A percentile compares a stretch with the other conserved stretches of the same genome.
These are phyloP conservation scores for Meiosimyza platycephala DNA, from an alignment of 2,888 invertebrate genomes.

Conservation along the genomic window DNA sequence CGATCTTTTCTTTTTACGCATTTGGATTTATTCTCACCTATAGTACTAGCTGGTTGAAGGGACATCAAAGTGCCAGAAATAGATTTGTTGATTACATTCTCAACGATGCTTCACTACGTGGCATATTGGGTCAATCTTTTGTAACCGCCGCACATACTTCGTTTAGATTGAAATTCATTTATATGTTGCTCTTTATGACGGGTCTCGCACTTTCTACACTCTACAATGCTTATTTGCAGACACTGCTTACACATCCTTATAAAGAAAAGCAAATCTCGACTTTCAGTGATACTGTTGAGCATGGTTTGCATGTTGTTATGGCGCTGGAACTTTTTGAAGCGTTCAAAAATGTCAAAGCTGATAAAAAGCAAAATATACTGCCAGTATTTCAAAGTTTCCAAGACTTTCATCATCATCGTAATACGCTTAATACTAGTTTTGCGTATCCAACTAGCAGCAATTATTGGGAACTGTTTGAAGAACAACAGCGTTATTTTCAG, in stretches of 20 bases:
- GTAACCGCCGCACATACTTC: neutral
- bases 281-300: conserved; percentile 44
- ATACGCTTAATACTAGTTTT: conserved; percentile 47
- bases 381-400: conserved; percentile 32
- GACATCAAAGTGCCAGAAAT: neutral
- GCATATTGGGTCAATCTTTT: conserved; percentile 51
- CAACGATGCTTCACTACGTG: conserved; percentile 50
- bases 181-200: conserved; percentile 45
- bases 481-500: conserved; percentile 50
- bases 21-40: conserved; percentile 46
- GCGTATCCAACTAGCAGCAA: conserved; percentile 47
- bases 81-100: conserved; percentile 46
- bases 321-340: conserved; percentile 25
- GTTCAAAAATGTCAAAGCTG: neutral
- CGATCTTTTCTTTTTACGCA: conserved; percentile 39
- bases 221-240: conserved; percentile 50
- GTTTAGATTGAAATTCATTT: conserved; percentile 40
- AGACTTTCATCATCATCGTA: conserved; percentile 38
- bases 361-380: neutral
- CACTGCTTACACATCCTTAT: conserved; percentile 50
- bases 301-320: conserved; percentile 37
- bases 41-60: conserved; percentile 31
- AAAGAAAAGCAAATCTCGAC: conserved; percentile 48
- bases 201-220: conserved; percentile 49
- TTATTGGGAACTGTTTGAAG: conserved; percentile 47